Conservation (phyloP, 1,140 invertebrate species). For the Diabrotica undecimpunctata region DNA sequence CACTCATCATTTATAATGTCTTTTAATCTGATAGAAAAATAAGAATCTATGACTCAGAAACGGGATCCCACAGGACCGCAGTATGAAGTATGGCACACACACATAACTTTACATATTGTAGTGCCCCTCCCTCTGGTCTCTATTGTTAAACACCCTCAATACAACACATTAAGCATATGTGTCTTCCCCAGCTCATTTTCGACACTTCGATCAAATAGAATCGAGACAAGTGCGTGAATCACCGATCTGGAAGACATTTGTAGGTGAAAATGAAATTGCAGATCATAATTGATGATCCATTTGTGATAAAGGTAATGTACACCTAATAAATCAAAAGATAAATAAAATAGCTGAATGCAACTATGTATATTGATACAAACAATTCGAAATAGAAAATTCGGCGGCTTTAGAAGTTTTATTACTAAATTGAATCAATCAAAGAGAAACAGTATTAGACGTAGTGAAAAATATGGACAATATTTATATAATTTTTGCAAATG, state of each 20-base stretch:
- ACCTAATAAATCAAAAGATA: no score
- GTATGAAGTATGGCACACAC: slow-evolving; percentile 19
- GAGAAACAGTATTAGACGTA: no score
- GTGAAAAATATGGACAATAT: no score
- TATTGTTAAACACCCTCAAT: slow-evolving; percentile 16
- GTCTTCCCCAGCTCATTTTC: slow-evolving; percentile 26
- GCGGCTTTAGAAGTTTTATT: no score
- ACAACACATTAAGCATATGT: slow-evolving; percentile 34
- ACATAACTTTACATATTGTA: slow-evolving; percentile 30
- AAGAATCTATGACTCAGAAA: slow-evolving; percentile 17
- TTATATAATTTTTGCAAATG: no score
- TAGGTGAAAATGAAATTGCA: background rate
- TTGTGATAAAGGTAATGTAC: no score
- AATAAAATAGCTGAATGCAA: no score
- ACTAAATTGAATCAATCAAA: no score
- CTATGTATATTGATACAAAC: no score
- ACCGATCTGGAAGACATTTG: background rate
- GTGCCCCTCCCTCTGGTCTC: slow-evolving; percentile 19
- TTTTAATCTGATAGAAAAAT: slow-evolving; percentile 7
- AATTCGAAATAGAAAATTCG: no score
- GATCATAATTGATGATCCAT: background rate
- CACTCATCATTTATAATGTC: slow-evolving; percentile 15
- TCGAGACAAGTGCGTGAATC: slow-evolving; percentile 17
- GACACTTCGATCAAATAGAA: background rate
- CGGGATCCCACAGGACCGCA: slow-evolving; percentile 11